Conservation (phyloP, 2,797 vertebrate genomes). For the Ctenopoma multispine region DNA sequence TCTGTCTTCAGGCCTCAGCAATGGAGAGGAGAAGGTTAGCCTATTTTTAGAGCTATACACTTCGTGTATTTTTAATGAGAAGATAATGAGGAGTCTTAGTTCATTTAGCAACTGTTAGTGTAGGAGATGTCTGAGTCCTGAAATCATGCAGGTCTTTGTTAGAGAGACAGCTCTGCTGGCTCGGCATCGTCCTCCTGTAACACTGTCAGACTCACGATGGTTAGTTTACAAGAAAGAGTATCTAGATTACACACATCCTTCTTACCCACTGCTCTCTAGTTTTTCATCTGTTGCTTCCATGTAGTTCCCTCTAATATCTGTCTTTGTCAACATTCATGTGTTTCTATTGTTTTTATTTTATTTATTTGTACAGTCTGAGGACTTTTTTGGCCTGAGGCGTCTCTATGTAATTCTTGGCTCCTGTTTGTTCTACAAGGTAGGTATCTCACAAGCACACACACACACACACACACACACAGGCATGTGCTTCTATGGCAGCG, state of each 20-base stretch:
- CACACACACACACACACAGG: slow-evolving; percentile 9
- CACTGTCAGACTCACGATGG: too few species aligned
- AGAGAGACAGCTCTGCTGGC: too few species aligned
- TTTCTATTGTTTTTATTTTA: not conserved
- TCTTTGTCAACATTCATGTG: not conserved
- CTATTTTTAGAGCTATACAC: slow-evolving; percentile 38
- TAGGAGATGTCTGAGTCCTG: not conserved
- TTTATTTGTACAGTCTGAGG: slow-evolving; percentile 88
- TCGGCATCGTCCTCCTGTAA: too few species aligned
- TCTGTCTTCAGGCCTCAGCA: slow-evolving; percentile 3
- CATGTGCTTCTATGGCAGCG: not conserved
- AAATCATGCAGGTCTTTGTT: not conserved
- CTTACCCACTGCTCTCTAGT: too few species aligned
- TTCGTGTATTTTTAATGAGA: not conserved
- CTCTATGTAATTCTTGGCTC: slow-evolving; percentile 93
- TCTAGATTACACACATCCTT: too few species aligned
- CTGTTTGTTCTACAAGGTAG: slow-evolving; percentile 97
- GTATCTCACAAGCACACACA: slow-evolving; percentile 30
- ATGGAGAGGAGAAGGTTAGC: slow-evolving; percentile 26
- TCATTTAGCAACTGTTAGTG: not conserved
- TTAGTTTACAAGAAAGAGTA: too few species aligned
- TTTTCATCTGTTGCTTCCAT: not conserved
- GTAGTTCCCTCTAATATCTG: not conserved
- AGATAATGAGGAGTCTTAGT: slow-evolving; percentile 7
- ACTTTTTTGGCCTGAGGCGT: slow-evolving; percentile 93